phyloP scores from a whole-genome alignment of 2,888 invertebrate species.

The Pseudoips prasinana region DNA sequence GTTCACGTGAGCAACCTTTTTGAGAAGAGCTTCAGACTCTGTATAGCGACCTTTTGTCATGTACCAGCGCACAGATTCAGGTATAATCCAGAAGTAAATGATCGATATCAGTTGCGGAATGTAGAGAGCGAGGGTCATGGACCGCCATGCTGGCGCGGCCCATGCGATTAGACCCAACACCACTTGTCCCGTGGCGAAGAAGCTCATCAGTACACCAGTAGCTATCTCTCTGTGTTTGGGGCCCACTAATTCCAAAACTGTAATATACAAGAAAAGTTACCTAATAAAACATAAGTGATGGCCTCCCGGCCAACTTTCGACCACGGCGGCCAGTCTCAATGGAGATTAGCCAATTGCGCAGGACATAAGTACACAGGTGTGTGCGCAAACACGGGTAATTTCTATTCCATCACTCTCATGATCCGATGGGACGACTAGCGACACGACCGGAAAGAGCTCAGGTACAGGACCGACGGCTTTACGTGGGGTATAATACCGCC shows the following conservation, averaged over 20 bases:
- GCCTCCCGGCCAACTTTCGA: too few relatives aligned
- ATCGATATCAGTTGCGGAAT: constrained; percentile 85
- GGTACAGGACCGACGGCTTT: too few relatives aligned
- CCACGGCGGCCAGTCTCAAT: too few relatives aligned
- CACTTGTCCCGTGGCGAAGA: constrained; percentile 87
- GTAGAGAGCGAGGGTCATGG: constrained; percentile 84
- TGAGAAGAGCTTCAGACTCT: constrained; percentile 83
- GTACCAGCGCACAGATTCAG: constrained; percentile 89
- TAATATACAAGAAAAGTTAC: too few relatives aligned
- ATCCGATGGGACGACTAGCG: too few relatives aligned
- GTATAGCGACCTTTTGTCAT: constrained; percentile 85
- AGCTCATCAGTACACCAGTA: constrained; percentile 85
- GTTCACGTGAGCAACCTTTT: constrained; percentile 83
- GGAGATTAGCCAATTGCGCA: too few relatives aligned
- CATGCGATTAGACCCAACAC: constrained; percentile 85
- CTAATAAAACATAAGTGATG: too few relatives aligned
- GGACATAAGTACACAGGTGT: too few relatives aligned
- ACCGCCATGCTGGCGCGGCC: constrained; percentile 85
- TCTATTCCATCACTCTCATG: too few relatives aligned
- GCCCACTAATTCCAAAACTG: constrained; percentile 88
- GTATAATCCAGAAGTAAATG: constrained; percentile 84
- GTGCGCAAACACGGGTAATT: too few relatives aligned
- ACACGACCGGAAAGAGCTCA: too few relatives aligned
- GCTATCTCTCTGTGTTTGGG: constrained; percentile 85
- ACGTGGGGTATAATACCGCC: too few relatives aligned